Percentiles rank a stretch among this genome's conserved stretches.
Evolutionary conservation across 2,888 invertebrate species (phyloP).

Genomic region (Rhyacophila evoluta): DNA sequence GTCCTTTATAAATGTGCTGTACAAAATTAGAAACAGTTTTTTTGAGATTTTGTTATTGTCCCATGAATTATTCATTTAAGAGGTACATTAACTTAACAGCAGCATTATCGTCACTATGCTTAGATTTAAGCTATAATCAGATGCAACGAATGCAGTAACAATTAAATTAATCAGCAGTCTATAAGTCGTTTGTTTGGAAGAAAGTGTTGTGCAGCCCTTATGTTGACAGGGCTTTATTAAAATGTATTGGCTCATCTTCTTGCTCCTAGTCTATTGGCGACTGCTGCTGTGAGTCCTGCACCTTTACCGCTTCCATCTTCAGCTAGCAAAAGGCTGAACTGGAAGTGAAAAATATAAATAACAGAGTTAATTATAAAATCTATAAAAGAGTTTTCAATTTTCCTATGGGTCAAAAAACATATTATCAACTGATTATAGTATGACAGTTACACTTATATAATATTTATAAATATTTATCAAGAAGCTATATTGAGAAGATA

Average conservation of each 20-base stretch:
- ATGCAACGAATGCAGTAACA: not conserved
- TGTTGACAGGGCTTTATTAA: not conserved
- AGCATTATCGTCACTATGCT: not conserved
- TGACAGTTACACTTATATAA: no score
- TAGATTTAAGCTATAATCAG: not conserved
- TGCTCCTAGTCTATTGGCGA: conserved; percentile 72
- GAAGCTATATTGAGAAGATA: no score
- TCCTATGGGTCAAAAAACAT: no score
- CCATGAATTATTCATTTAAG: not conserved
- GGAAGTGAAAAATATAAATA: conserved; percentile 46
- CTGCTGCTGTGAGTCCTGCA: conserved; percentile 81
- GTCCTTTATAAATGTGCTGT: not conserved
- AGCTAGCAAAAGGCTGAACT: conserved; percentile 77
- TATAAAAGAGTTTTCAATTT: conserved; percentile 5
- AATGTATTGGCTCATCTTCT: conserved; percentile 56
- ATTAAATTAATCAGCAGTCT: not conserved
- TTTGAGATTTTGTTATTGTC: not conserved
- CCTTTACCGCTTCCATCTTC: conserved; percentile 89
- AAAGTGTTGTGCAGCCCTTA: not conserved
- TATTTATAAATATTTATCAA: no score
- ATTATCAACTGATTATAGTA: no score
- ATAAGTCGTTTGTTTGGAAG: not conserved
- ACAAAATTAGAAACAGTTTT: not conserved
- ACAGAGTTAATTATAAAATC: not conserved
- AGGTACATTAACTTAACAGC: not conserved